These are phyloP conservation scores for Drosophila nr. perissopoda DNA, from an alignment of 2,888 invertebrate genomes.

Conservation along the genomic window DNA sequence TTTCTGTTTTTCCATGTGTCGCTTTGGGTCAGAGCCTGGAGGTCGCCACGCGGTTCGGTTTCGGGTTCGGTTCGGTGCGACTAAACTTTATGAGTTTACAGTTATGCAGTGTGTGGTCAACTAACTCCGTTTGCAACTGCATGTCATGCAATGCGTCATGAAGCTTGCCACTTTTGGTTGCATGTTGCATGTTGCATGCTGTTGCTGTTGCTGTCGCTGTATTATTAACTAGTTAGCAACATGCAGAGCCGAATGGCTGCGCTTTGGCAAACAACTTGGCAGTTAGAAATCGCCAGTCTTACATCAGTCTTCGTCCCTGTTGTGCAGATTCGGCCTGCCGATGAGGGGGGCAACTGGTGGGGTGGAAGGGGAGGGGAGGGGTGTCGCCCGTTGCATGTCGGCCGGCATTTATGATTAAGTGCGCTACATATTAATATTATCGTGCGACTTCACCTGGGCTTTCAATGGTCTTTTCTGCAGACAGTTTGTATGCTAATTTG, in stretches of 20 bases:
- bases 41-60: constrained; percentile 23
- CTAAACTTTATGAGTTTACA: constrained; percentile 37
- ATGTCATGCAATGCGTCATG: constrained; percentile 70
- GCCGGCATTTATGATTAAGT: constrained; percentile 80
- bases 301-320: constrained; percentile 26
- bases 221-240: constrained; percentile 79
- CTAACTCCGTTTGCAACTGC: constrained; percentile 32
- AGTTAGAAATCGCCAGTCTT: constrained; percentile 21
- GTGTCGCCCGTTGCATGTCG: constrained; percentile 69
- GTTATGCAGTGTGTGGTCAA: constrained; percentile 48
- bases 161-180: constrained; percentile 55
- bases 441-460: constrained; percentile 77
- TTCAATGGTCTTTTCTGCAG: constrained; percentile 67
- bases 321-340: rapidly evolving
- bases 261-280: constrained; percentile 47
- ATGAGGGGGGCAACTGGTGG: not conserved
- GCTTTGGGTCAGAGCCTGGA: constrained; percentile 27
- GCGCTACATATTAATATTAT: constrained; percentile 75
- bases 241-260: constrained; percentile 65
- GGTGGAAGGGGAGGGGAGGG: not conserved
- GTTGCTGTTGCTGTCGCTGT: constrained; percentile 38
- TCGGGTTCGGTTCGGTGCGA: constrained; percentile 28
- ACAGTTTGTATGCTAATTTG: constrained; percentile 80
- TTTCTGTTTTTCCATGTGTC: not conserved
- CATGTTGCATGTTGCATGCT: constrained; percentile 13